Base-by-base conservation (phyloP, 2,888 invertebrate genomes). In the Deilephila elpenor region DNA sequence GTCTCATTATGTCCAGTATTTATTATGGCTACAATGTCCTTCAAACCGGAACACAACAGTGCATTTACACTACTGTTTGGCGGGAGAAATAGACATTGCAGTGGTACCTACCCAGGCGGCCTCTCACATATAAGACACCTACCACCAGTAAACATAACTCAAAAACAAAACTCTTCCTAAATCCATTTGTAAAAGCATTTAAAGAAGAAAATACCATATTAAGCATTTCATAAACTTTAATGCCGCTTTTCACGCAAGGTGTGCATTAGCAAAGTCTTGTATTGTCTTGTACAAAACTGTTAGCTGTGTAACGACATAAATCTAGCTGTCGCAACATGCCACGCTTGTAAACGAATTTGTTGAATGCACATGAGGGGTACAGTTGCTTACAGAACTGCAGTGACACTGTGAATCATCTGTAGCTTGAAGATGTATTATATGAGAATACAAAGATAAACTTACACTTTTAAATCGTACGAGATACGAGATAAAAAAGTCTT, bases 261-360 rank as follows among this genome's bases (percentile, higher is more conserved):
- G 11, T n/a, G 37, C 44, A 64, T 64, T 64, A 64, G 60, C 20
- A 20, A 37, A 64, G 37, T 44, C 44, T 64, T n/a, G 32, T n/a
- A n/a, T 62, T 19, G 61, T 62, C 17, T 29, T 5, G 19, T n/a
- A 62, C 32, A 34, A 34, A 62, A 62, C 56, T 19, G 19, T 56
- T 56, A 56, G n/a, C 56, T 14, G 56, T n/a, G n/a, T 56, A 56
- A 19, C 53, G 19, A 56, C 56, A 56, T 56, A 56, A 56, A 56
- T 56, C 56, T n/a, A 56, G 56, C 56, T n/a, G 56, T 56, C 56
- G 56, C 56, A 56, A 56, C 56, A 56, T 56, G 56, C n/a, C n/a
- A 17, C 56, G 56, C 6, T n/a, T 56, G 56, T 56, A 56, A 56
- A 56, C 56, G 56, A 56, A 56, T 56, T 56, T 56, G 56, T 56